Conservation (phyloP, 2,888 invertebrate genomes). For the Xylophagus ater region DNA sequence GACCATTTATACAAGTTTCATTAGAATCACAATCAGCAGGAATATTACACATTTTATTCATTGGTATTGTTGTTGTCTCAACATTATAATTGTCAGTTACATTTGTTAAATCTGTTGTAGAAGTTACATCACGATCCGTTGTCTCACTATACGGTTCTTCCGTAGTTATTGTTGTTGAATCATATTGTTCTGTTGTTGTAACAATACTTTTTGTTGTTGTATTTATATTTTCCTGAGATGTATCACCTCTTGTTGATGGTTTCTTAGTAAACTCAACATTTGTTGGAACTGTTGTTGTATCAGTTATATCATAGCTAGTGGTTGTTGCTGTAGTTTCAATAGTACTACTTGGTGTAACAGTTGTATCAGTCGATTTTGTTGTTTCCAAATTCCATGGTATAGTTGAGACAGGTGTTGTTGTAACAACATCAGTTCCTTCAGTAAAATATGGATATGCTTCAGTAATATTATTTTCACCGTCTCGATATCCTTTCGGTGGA, state of each 20-base stretch:
- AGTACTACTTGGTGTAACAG: slow-evolving; percentile 12
- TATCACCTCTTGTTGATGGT: slow-evolving; percentile 33
- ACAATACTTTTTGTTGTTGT: slow-evolving; percentile 9
- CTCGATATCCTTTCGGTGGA: slow-evolving; percentile 35
- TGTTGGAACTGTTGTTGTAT: slow-evolving; percentile 15
- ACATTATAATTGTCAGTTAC: slow-evolving; percentile 14
- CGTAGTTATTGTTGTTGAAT: slow-evolving; percentile 14
- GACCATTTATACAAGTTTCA: slow-evolving; percentile 48
- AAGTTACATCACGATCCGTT: slow-evolving; percentile 6
- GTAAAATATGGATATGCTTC: slow-evolving; percentile 21
- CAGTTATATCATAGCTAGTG: background rate
- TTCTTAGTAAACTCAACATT: slow-evolving; percentile 22
- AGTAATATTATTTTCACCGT: slow-evolving; percentile 38
- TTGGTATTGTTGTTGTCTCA: slow-evolving; percentile 17
- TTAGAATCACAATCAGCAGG: slow-evolving; percentile 49
- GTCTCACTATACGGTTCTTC: slow-evolving; percentile 16
- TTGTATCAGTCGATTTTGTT: slow-evolving; percentile 16
- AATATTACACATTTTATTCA: slow-evolving; percentile 43
- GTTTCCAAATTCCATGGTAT: slow-evolving; percentile 7
- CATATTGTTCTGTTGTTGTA: background rate
- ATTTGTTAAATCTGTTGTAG: slow-evolving; percentile 11
- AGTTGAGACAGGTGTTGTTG: slow-evolving; percentile 5
- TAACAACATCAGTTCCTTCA: slow-evolving; percentile 10
- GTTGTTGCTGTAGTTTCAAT: slow-evolving; percentile 13
- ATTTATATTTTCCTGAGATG: slow-evolving; percentile 29